Evolutionary conservation across 2,797 vertebrate genomes (phyloP).

Genomic region (Menidia menidia): DNA sequence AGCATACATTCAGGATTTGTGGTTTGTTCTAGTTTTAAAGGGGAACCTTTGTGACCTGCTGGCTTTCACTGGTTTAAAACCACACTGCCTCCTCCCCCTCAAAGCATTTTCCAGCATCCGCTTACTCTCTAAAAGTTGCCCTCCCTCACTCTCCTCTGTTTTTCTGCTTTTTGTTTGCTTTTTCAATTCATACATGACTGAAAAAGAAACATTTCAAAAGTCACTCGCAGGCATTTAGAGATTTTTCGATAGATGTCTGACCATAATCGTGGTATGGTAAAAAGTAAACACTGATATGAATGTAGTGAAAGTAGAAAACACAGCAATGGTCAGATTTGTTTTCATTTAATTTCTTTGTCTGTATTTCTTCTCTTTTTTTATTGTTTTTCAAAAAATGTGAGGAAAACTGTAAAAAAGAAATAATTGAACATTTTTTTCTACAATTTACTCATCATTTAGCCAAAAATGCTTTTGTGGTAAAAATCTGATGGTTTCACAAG

Average conservation of each 20-base stretch:
- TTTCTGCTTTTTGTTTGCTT: neutral
- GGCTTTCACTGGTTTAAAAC: slow-evolving; percentile 71
- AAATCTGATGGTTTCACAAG: neutral
- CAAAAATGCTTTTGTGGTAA: neutral
- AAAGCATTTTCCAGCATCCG: slow-evolving; percentile 39
- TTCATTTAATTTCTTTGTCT: neutral
- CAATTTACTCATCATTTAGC: neutral
- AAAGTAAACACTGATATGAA: neutral
- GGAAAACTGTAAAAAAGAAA: neutral
- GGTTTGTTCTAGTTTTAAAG: slow-evolving; percentile 82
- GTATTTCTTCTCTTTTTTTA: neutral
- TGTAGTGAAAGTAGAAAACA: neutral
- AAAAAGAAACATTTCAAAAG: slow-evolving; percentile 23
- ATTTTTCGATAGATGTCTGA: too few species aligned
- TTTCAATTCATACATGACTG: slow-evolving; percentile 5
- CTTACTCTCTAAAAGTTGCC: slow-evolving; percentile 33
- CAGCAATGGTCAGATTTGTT: neutral
- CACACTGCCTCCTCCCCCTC: slow-evolving; percentile 35
- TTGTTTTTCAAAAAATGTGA: neutral
- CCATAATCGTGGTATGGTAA: neutral
- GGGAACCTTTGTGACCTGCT: slow-evolving; percentile 80
- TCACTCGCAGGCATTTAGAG: neutral
- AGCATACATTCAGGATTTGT: slow-evolving; percentile 71
- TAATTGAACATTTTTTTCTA: too few species aligned
- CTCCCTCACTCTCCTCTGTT: slow-evolving; percentile 14